Percentiles rank a stretch among this genome's conserved stretches.
phyloP scores from a whole-genome alignment of 2,113 vertebrate genomes.

The Platichthys flesus region DNA sequence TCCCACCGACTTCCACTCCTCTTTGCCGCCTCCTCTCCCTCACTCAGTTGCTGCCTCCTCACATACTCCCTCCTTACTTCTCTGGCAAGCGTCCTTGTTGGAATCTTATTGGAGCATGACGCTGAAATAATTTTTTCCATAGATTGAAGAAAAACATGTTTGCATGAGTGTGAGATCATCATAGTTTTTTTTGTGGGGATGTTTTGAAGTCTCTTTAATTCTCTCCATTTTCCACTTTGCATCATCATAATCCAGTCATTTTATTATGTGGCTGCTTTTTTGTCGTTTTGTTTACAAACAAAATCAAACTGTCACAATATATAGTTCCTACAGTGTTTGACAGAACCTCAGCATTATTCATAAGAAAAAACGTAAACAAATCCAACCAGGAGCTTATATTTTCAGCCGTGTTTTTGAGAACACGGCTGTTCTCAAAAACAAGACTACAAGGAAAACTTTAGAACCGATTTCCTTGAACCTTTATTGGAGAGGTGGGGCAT shows the following conservation, averaged over 20 bases:
- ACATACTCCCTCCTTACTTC: constrained; percentile 1
- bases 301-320: neutral
- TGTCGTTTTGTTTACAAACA: neutral
- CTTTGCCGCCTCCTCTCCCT: constrained; percentile 37
- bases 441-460: no score
- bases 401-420: no score
- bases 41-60: constrained; percentile 7
- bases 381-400: no score
- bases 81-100: constrained; percentile 10
- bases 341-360: neutral
- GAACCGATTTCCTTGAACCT: no score
- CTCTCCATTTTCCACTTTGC: neutral
- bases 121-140: neutral
- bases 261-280: neutral
- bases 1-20: constrained; percentile 58
- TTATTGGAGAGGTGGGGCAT: no score
- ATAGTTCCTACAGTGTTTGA: neutral
- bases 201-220: neutral
- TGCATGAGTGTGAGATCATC: neutral
- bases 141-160: neutral
- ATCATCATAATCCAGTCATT: neutral
- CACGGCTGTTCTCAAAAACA: no score
- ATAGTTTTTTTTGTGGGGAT: neutral
- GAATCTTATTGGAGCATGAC: neutral
- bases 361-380: no score